Conservation (phyloP, 2,888 invertebrate species). For the Pecten maximus region DNA sequence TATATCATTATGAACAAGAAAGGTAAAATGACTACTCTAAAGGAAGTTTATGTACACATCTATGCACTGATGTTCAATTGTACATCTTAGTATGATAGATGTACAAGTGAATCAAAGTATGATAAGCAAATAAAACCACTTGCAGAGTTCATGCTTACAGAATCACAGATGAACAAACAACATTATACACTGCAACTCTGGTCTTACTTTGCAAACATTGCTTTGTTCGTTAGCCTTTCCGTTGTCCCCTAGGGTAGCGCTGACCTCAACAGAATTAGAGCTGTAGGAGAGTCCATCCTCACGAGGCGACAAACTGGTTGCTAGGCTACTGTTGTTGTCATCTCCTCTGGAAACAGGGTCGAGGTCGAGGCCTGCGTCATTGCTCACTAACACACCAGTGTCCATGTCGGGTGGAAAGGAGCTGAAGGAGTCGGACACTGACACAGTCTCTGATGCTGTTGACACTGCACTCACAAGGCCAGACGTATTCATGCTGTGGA, state of each 20-base stretch:
- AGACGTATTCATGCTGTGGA: not conserved
- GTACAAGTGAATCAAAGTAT: not conserved
- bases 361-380: constrained; percentile 40
- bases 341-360: constrained; percentile 54
- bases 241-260: constrained; percentile 41
- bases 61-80: not conserved
- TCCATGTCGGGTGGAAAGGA: constrained; percentile 65
- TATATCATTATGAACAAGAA: not conserved
- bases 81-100: not conserved
- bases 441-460: constrained; percentile 52
- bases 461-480: constrained; percentile 16
- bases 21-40: not conserved
- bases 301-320: constrained; percentile 65
- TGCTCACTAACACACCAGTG: constrained; percentile 54
- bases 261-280: constrained; percentile 49
- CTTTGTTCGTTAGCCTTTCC: constrained; percentile 71
- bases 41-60: not conserved
- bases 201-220: constrained; percentile 84
- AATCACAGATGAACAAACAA: constrained; percentile 1
- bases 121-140: constrained; percentile 8
- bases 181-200: constrained; percentile 10
- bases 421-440: constrained; percentile 61
- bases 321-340: constrained; percentile 63
- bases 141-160: constrained; percentile 7
- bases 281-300: constrained; percentile 64